phyloP scores from a whole-genome alignment of 2,797 vertebrate species.

The Nannoperca australis region DNA sequence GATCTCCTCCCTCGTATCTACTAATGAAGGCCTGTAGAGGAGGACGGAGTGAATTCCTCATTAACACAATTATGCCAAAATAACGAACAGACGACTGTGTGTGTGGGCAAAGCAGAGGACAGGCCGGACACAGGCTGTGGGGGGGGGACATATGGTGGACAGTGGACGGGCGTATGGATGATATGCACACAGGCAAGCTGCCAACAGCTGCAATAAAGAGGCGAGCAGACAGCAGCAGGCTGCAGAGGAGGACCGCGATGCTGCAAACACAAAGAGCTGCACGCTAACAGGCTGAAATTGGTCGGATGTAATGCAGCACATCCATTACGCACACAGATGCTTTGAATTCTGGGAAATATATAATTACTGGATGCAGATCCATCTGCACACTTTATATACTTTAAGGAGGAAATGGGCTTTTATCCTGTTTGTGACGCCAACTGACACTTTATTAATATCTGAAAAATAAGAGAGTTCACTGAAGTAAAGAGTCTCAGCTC shows the following conservation, averaged over 20 bases:
- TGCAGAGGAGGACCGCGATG: not conserved
- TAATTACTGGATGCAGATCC: not conserved
- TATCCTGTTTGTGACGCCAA: not conserved
- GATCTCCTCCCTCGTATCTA: slow-evolving; percentile 31
- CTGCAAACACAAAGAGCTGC: slow-evolving; percentile 9
- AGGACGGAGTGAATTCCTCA: slow-evolving; percentile 18
- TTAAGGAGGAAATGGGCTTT: not conserved
- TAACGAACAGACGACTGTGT: slow-evolving; percentile 2
- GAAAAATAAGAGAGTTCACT: no score
- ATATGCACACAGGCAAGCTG: slow-evolving; percentile 23
- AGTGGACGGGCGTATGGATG: not conserved
- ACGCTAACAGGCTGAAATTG: not conserved
- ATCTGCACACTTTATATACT: not conserved
- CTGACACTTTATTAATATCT: no score
- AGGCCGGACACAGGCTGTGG: not conserved
- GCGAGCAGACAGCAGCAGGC: not conserved
- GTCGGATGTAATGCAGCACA: not conserved
- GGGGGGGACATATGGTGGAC: slow-evolving; percentile 20
- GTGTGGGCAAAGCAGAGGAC: slow-evolving; percentile 34
- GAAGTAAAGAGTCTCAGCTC: no score
- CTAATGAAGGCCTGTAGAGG: slow-evolving; percentile 33
- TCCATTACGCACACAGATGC: not conserved
- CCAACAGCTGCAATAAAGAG: slow-evolving; percentile 32
- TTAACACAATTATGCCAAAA: slow-evolving; percentile 44
- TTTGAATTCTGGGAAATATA: not conserved